These are phyloP conservation scores for Phalloptychus januarius DNA, from an alignment of 2,797 vertebrate species.

Conservation along the genomic window DNA sequence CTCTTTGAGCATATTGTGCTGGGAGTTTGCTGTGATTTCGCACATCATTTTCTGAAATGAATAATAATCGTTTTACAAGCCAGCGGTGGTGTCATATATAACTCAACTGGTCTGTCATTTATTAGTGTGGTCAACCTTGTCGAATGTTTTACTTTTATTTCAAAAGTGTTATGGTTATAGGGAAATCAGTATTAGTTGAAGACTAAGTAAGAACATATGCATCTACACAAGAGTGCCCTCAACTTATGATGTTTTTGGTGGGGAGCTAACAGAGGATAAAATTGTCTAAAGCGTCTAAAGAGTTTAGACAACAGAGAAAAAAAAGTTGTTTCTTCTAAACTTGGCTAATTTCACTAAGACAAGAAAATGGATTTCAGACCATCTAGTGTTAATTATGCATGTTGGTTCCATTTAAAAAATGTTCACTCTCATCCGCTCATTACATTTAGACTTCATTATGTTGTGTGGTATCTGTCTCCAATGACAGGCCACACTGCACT, in stretches of 20 bases:
- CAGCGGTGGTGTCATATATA: neutral
- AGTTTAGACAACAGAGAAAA: neutral
- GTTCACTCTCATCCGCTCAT: slow-evolving; percentile 14
- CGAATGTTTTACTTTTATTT: neutral
- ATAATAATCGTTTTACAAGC: neutral
- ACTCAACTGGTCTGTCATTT: neutral
- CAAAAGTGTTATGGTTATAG: neutral
- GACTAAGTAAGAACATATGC: neutral
- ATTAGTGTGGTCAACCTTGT: neutral
- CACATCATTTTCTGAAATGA: slow-evolving; percentile 10
- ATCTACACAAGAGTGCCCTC: neutral
- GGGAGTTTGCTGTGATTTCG: slow-evolving; percentile 23
- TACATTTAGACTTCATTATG: slow-evolving; percentile 24
- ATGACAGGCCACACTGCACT: slow-evolving; percentile 10
- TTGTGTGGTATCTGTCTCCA: slow-evolving; percentile 21
- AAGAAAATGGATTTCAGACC: slow-evolving; percentile 23
- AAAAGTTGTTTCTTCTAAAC: slow-evolving; percentile 18
- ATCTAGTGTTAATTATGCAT: slow-evolving; percentile 23
- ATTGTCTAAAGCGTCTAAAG: slow-evolving; percentile 3
- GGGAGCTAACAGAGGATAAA: neutral
- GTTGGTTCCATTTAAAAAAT: slow-evolving; percentile 27
- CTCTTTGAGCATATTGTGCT: slow-evolving; percentile 21
- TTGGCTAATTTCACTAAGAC: slow-evolving; percentile 12
- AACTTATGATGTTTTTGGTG: neutral
- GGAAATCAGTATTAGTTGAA: neutral